These are phyloP conservation scores for Meloidogyne chitwoodi DNA, from an alignment of 1,140 invertebrate genomes.

Conservation along the genomic window DNA sequence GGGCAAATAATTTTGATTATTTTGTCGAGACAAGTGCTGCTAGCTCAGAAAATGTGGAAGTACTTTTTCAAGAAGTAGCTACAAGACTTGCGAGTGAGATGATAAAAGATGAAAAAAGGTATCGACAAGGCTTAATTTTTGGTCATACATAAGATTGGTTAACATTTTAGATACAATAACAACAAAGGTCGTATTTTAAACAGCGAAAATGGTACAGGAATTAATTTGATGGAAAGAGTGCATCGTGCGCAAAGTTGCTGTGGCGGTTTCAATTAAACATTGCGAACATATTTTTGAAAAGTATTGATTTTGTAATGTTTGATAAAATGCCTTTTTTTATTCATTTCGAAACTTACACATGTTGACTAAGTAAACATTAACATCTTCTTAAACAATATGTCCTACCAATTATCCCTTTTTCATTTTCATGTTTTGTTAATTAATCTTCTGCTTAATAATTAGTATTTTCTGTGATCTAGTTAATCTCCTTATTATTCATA, in stretches of 20 bases:
- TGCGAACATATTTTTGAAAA: too few species aligned
- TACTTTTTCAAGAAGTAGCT: conserved; percentile 58
- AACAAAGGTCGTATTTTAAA: neutral
- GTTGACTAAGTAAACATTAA: too few species aligned
- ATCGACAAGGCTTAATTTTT: neutral
- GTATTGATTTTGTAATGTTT: too few species aligned
- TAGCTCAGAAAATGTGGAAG: conserved; percentile 57
- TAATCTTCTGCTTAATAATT: neutral
- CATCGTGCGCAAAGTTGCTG: neutral
- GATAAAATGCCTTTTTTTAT: too few species aligned
- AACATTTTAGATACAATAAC: neutral
- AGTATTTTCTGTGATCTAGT: neutral
- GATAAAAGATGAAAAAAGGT: conserved; percentile 55
- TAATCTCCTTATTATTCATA: neutral
- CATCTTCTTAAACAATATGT: too few species aligned
- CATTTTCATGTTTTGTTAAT: too few species aligned
- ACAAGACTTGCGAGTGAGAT: conserved; percentile 54
- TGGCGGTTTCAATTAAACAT: neutral
- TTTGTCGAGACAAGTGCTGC: conserved; percentile 58
- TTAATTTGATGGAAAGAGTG: neutral
- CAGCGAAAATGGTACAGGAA: neutral
- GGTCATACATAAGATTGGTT: neutral
- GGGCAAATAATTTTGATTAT: conserved; percentile 57
- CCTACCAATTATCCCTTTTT: too few species aligned
- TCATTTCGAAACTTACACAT: too few species aligned